Percentiles rank a stretch among this genome's conserved stretches.
Conservation (phyloP, 2,888 invertebrate genomes). For the Achlya flavicornis region DNA sequence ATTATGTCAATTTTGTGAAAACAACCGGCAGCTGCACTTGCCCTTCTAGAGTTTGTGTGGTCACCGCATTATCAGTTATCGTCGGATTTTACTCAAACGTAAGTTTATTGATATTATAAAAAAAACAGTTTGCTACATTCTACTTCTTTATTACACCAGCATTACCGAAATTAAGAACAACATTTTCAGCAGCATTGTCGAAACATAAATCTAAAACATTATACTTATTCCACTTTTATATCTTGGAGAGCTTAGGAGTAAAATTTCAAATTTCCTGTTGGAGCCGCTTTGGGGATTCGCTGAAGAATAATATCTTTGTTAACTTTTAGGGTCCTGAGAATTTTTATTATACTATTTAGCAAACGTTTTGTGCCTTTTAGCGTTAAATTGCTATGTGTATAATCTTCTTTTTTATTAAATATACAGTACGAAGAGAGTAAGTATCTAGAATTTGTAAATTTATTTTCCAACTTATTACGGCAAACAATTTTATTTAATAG, state of each 20-base stretch:
- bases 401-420: no score
- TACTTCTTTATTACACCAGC: neutral
- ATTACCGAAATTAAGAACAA: neutral
- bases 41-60: no score
- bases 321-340: neutral
- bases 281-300: neutral
- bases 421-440: no score
- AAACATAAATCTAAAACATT: neutral
- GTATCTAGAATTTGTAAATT: neutral
- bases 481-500: neutral
- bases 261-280: slow-evolving; percentile 3
- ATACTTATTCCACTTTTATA: neutral
- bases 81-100: no score
- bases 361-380: neutral
- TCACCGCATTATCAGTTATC: no score
- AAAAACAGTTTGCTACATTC: no score
- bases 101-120: no score
- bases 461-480: neutral
- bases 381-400: neutral
- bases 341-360: neutral
- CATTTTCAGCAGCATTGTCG: neutral
- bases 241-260: slow-evolving; percentile 2
- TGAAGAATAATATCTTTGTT: neutral
- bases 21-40: no score
- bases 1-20: no score